phyloP scores from a whole-genome alignment of 2,888 invertebrate species.

The Drosophila sordidula region DNA sequence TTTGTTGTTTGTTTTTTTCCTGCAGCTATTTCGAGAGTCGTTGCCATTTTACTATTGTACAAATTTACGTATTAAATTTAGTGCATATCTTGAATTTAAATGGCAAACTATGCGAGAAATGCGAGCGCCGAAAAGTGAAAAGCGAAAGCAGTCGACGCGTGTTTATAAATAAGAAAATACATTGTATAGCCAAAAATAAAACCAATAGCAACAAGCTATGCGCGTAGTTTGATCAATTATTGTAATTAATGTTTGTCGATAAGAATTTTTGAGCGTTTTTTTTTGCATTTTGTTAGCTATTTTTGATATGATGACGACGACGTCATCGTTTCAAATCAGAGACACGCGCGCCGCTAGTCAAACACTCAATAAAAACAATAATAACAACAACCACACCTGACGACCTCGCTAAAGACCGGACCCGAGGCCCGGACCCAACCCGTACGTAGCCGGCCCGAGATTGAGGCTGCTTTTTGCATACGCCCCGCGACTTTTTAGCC shows the following conservation, averaged over 20 bases:
- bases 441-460: slow-evolving; percentile 14
- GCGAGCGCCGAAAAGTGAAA: slow-evolving; percentile 56
- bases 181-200: slow-evolving; percentile 27
- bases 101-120: slow-evolving; percentile 72
- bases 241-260: slow-evolving; percentile 55
- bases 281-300: slow-evolving; percentile 30
- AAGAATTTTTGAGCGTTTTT: slow-evolving; percentile 32
- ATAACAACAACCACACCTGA: slow-evolving; percentile 51
- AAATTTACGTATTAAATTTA: slow-evolving; percentile 74
- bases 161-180: slow-evolving; percentile 27
- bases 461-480: slow-evolving; percentile 59
- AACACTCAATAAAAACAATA: slow-evolving; percentile 24
- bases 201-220: slow-evolving; percentile 25
- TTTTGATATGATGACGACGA: slow-evolving; percentile 37
- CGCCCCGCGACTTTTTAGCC: slow-evolving; percentile 13
- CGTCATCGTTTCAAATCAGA: slow-evolving; percentile 67
- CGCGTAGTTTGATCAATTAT: slow-evolving; percentile 62
- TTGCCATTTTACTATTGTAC: slow-evolving; percentile 50
- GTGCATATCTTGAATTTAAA: slow-evolving; percentile 65
- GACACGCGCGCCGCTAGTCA: slow-evolving; percentile 44
- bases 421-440: slow-evolving; percentile 28
- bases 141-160: slow-evolving; percentile 45
- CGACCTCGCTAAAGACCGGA: slow-evolving; percentile 68
- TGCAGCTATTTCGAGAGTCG: slow-evolving; percentile 60
- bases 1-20: slow-evolving; percentile 15